Evolutionary conservation across 2,113 vertebrate genomes (phyloP).

Genomic region (Pimephales promelas): DNA sequence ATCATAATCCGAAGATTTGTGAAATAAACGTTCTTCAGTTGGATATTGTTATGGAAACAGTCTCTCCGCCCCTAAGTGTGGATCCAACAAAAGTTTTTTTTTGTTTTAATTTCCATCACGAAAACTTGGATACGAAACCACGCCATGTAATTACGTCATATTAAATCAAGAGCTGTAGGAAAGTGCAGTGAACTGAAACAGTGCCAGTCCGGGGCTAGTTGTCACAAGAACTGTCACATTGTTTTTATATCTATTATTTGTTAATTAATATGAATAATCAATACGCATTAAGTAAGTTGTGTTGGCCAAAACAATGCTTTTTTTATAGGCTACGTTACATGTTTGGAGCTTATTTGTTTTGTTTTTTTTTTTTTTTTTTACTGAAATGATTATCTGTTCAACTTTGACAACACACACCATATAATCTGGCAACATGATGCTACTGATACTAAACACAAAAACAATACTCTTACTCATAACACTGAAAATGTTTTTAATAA

Average conservation of each 20-base stretch:
- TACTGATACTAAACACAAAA: background rate
- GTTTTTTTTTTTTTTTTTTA: background rate
- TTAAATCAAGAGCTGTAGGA: background rate
- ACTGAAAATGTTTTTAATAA: background rate
- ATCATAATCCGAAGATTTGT: constrained; percentile 71
- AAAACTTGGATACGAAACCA: background rate
- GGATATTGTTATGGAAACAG: background rate
- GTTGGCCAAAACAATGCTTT: background rate
- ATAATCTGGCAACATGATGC: background rate
- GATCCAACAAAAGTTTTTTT: background rate
- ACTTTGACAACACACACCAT: background rate
- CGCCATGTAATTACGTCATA: background rate
- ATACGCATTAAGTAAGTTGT: background rate
- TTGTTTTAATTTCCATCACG: background rate
- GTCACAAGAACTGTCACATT: background rate
- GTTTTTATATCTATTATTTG: too few species aligned
- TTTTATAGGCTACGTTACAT: background rate
- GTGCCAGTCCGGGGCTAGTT: background rate
- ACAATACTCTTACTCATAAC: background rate
- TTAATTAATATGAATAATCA: background rate
- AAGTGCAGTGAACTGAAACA: background rate
- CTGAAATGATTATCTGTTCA: background rate
- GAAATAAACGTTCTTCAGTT: background rate
- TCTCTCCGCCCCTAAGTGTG: background rate
- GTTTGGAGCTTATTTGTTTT: background rate